These are phyloP conservation scores for Chionoecetes opilio DNA, from an alignment of 1,140 invertebrate genomes.

Conservation along the genomic window DNA sequence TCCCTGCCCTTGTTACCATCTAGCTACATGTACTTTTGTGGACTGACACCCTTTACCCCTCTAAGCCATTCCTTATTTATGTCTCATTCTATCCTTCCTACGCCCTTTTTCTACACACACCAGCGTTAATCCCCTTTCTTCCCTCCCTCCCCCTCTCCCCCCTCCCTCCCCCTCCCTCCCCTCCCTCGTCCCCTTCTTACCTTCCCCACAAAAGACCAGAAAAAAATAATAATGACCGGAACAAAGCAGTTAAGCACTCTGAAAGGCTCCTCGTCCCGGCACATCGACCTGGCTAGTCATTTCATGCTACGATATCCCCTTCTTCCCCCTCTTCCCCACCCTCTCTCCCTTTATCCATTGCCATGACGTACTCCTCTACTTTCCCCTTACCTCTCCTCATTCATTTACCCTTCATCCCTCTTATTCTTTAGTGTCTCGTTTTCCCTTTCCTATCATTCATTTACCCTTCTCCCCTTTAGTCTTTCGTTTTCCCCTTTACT, in stretches of 20 bases:
- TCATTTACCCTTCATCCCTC: not conserved
- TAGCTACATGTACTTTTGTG: not conserved
- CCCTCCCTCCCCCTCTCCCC: not conserved
- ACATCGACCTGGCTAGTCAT: constrained; percentile 42
- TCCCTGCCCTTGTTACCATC: not conserved
- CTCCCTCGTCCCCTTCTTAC: not conserved
- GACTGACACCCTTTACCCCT: too few species aligned
- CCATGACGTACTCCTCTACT: not conserved
- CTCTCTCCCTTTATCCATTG: not conserved
- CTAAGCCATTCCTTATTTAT: too few species aligned
- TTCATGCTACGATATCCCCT: not conserved
- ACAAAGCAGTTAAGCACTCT: constrained; percentile 46
- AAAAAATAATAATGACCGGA: constrained; percentile 41
- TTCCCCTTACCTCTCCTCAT: not conserved
- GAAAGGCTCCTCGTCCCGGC: not conserved
- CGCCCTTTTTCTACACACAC: not conserved
- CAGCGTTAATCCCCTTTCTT: not conserved
- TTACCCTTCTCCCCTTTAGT: too few species aligned
- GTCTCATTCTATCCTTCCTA: too few species aligned
- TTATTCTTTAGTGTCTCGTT: not conserved
- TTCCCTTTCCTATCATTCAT: not conserved
- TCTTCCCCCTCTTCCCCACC: not conserved
- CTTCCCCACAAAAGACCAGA: constrained; percentile 20
- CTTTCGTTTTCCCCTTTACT: too few species aligned
- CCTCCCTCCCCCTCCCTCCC: not conserved